phyloP scores from a whole-genome alignment of 2,888 invertebrate species.

The Meteorus colon region DNA sequence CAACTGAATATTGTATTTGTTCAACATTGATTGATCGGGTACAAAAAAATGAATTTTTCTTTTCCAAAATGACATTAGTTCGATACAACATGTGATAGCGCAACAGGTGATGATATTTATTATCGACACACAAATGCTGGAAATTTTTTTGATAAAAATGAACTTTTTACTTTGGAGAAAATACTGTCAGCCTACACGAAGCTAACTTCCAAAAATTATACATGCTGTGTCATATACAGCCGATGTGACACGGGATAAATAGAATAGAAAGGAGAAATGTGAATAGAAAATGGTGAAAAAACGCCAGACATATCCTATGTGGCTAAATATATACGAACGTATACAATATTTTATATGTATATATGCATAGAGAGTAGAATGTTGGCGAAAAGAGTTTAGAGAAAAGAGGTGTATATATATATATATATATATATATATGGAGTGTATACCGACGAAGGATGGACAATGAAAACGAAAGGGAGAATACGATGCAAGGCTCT shows the following conservation, averaged over 20 bases:
- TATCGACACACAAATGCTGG: no score
- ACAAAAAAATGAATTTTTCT: no score
- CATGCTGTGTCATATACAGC: background rate
- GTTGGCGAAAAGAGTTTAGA: constrained; percentile 47
- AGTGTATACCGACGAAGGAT: constrained; percentile 43
- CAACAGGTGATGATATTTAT: no score
- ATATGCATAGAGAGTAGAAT: constrained; percentile 57
- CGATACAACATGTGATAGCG: no score
- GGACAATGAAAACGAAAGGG: constrained; percentile 45
- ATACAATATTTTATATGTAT: constrained; percentile 49
- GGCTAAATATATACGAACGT: constrained; percentile 18
- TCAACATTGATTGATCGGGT: no score
- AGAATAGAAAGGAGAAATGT: constrained; percentile 44
- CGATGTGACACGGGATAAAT: constrained; percentile 45
- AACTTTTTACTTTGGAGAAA: no score
- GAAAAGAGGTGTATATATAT: constrained; percentile 38
- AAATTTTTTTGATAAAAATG: no score
- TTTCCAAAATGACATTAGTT: no score
- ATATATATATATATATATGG: constrained; percentile 20
- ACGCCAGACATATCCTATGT: background rate
- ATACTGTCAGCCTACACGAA: no score
- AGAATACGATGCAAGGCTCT: constrained; percentile 67
- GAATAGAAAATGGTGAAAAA: constrained; percentile 38
- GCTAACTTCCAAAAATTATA: background rate
- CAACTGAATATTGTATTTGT: no score